These are phyloP conservation scores for Chaetophractus vellerosus DNA, from an alignment of 2,797 vertebrate species.

Conservation along the genomic window DNA sequence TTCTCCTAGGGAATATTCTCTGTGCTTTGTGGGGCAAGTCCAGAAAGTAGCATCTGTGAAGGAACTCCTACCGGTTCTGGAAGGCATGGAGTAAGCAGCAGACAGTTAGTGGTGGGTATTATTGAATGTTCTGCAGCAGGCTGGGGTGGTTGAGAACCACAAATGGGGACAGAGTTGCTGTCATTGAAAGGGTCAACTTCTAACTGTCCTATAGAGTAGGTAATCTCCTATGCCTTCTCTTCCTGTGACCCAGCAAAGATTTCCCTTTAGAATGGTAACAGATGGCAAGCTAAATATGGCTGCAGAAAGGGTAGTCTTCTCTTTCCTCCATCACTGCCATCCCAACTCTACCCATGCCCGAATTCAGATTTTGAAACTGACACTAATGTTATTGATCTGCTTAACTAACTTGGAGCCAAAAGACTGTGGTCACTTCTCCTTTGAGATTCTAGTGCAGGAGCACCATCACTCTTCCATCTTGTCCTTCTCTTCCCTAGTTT, in stretches of 20 bases:
- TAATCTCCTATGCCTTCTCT: not conserved
- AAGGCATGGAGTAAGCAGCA: not conserved
- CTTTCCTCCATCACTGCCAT: accelerated
- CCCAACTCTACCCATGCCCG: not conserved
- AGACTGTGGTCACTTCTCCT: not conserved
- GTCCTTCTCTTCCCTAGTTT: not conserved
- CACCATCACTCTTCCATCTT: not conserved
- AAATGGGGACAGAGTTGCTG: not conserved
- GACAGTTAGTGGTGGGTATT: not conserved
- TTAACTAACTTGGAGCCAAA: not conserved
- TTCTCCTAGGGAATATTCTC: not conserved
- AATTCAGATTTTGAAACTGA: not conserved
- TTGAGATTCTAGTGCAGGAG: too few species aligned
- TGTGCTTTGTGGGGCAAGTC: too few species aligned
- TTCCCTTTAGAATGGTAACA: not conserved
- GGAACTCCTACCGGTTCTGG: too few species aligned
- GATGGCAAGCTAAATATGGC: too few species aligned
- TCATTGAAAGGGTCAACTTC: not conserved
- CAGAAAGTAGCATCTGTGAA: too few species aligned
- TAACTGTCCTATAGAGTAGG: not conserved
- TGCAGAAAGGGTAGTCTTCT: accelerated
- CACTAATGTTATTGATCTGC: not conserved
- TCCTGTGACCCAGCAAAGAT: not conserved
- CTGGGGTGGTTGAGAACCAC: too few species aligned
- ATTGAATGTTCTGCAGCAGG: accelerated